phyloP scores from a whole-genome alignment of 2,113 vertebrate species.

The Zosterops borbonicus region DNA sequence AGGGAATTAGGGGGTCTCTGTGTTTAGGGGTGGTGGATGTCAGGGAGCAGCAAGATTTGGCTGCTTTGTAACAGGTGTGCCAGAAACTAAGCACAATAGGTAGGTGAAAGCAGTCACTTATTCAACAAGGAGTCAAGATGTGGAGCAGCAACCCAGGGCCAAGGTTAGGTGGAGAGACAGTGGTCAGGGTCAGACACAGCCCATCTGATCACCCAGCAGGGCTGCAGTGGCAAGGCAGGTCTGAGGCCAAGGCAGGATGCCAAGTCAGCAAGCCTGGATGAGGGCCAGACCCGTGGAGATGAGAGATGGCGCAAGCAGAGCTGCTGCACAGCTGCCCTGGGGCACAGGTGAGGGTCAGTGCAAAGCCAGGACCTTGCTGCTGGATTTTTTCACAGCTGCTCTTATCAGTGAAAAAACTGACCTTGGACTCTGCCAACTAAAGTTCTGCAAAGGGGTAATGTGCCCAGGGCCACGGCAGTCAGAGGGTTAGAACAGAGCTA shows the following conservation, averaged over 20 bases:
- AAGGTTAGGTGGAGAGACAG: not conserved
- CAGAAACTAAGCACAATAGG: not conserved
- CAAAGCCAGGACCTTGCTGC: not conserved
- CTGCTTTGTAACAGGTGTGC: not conserved
- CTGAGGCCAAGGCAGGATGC: not conserved
- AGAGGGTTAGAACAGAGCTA: not conserved
- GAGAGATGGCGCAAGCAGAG: rapidly evolving
- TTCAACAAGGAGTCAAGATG: not conserved
- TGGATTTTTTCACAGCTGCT: not conserved
- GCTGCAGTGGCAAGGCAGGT: not conserved
- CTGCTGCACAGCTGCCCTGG: not conserved
- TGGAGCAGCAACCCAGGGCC: not conserved
- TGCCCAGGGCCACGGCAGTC: not conserved
- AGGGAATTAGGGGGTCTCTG: not conserved
- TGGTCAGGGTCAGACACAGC: not conserved
- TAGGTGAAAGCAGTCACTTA: not conserved
- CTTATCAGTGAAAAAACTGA: not conserved
- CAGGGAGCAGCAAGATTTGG: not conserved
- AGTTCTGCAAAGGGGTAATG: not conserved
- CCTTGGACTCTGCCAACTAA: not conserved
- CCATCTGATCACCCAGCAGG: not conserved
- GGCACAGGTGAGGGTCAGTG: rapidly evolving
- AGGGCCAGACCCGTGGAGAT: rapidly evolving
- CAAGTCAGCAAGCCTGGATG: not conserved
- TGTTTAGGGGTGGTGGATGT: not conserved